Percentiles rank a stretch among this genome's conserved stretches.
phyloP scores from a whole-genome alignment of 2,113 vertebrate species.

The Zosterops borbonicus region DNA sequence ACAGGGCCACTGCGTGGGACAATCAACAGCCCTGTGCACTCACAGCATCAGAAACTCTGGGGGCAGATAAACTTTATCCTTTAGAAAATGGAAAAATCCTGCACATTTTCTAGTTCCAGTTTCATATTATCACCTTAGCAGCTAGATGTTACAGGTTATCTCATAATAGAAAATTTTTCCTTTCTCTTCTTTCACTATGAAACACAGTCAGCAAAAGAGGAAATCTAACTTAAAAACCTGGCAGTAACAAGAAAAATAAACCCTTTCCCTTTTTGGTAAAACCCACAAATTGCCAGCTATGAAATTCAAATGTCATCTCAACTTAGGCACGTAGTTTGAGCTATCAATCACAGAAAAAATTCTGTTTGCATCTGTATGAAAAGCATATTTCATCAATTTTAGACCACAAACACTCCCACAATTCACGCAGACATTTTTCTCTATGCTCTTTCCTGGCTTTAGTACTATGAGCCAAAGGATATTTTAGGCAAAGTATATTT shows the following conservation, averaged over 20 bases:
- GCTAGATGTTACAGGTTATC: not conserved
- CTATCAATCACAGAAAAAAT: not conserved
- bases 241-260: not conserved
- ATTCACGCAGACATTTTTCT: not conserved
- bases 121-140: not conserved
- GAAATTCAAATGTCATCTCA: constrained; percentile 3
- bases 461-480: not conserved
- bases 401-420: not conserved
- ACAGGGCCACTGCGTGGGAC: accelerated
- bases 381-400: not conserved
- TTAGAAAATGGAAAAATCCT: not conserved
- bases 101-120: not conserved
- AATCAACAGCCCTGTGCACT: not conserved
- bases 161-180: not conserved
- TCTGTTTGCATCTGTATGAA: not conserved
- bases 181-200: not conserved
- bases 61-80: not conserved
- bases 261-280: not conserved
- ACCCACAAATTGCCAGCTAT: not conserved
- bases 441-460: not conserved
- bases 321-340: not conserved
- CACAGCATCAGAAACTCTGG: not conserved
- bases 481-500: not conserved
- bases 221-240: not conserved
- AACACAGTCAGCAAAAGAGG: not conserved